phyloP scores from a whole-genome alignment of 2,888 invertebrate species.

The Trimorus sp. region DNA sequence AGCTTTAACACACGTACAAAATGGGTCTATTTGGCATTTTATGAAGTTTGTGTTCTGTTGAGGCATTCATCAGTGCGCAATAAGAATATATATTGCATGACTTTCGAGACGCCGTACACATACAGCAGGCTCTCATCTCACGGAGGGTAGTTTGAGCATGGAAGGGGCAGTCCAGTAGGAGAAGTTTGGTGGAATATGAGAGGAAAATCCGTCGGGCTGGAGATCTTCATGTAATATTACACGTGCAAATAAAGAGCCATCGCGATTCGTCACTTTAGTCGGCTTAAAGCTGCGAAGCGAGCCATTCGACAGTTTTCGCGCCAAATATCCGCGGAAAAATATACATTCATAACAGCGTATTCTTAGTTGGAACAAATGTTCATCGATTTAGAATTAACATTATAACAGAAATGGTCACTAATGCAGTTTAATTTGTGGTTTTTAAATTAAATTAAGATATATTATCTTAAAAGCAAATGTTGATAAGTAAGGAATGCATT shows the following conservation, averaged over 20 bases:
- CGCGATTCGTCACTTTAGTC: constrained; percentile 59
- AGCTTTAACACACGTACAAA: too few species aligned
- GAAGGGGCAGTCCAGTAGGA: not conserved
- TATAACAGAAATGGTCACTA: too few species aligned
- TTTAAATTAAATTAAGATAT: too few species aligned
- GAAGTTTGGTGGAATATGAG: constrained; percentile 64
- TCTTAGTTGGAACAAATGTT: too few species aligned
- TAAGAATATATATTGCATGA: constrained; percentile 59
- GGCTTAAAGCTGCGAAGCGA: constrained; percentile 55
- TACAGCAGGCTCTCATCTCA: constrained; percentile 6
- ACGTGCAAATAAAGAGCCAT: constrained; percentile 65
- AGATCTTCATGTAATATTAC: constrained; percentile 64
- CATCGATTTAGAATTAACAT: too few species aligned
- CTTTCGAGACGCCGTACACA: constrained; percentile 41
- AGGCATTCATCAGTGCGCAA: constrained; percentile 44
- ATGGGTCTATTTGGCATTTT: too few species aligned
- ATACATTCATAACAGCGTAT: constrained; percentile 12
- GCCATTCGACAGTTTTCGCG: constrained; percentile 47
- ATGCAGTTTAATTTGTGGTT: too few species aligned
- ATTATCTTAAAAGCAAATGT: too few species aligned
- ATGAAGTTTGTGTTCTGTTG: constrained; percentile 21
- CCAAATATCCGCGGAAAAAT: constrained; percentile 28
- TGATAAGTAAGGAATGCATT: too few species aligned
- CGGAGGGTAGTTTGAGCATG: too few species aligned
- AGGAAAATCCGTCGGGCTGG: constrained; percentile 53